A percentile compares a stretch with the other conserved stretches of the same genome.
Evolutionary conservation across 2,797 vertebrate species (phyloP).

Genomic region (Thalassophryne amazonica): DNA sequence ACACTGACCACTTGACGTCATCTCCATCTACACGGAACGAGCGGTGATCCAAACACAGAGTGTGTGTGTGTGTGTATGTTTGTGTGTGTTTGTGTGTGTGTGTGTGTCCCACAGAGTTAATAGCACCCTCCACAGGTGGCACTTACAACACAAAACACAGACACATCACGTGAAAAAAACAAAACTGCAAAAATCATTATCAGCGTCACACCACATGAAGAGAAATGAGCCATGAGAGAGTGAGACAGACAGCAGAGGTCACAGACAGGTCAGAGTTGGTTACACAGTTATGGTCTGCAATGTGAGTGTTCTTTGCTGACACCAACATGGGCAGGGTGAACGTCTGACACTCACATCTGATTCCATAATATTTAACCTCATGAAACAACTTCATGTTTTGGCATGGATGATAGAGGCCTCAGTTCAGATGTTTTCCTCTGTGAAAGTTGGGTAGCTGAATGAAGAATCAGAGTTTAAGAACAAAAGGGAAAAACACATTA

Average conservation of each 20-base stretch:
- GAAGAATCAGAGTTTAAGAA: too few relatives aligned
- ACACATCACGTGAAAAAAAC: constrained; percentile 3
- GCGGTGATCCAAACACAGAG: background rate
- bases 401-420: too few relatives aligned
- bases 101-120: background rate
- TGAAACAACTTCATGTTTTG: too few relatives aligned
- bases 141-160: background rate
- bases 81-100: background rate
- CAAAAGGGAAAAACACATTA: too few relatives aligned
- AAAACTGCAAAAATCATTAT: background rate
- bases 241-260: constrained; percentile 25
- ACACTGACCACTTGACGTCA: constrained; percentile 19
- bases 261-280: constrained; percentile 5
- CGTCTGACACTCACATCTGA: too few relatives aligned
- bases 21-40: background rate
- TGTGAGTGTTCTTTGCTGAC: too few relatives aligned
- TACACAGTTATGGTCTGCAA: too few relatives aligned
- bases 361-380: too few relatives aligned
- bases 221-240: constrained; percentile 31
- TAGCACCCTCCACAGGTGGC: background rate
- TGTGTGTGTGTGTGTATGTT: background rate
- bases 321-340: too few relatives aligned
- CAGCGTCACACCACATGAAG: constrained; percentile 32
- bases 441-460: too few relatives aligned
- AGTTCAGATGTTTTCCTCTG: too few relatives aligned